Conservation (phyloP, 2,797 vertebrate genomes). For the Peromyscus aztecus region DNA sequence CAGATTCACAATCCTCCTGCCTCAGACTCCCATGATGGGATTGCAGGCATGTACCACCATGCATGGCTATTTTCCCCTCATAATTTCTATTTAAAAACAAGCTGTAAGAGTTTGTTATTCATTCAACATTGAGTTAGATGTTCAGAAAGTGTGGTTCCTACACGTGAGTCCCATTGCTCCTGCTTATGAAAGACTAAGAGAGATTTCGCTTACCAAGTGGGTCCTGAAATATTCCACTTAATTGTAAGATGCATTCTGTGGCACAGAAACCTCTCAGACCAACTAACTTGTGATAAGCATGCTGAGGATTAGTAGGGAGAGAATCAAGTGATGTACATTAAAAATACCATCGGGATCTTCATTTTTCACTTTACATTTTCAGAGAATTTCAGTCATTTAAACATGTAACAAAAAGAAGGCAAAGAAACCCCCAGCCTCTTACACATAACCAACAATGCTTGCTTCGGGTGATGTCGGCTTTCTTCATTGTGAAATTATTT, state of each 20-base stretch:
- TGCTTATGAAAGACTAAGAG: background rate
- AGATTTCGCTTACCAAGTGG: background rate
- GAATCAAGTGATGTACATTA: background rate
- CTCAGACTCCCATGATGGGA: background rate
- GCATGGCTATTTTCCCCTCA: background rate
- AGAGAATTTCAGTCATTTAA: constrained; percentile 20
- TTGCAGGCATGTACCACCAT: background rate
- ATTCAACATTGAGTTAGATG: background rate
- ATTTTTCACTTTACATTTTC: constrained; percentile 37
- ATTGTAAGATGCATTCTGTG: background rate
- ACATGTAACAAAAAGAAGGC: background rate
- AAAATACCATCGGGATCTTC: background rate
- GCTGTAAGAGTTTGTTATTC: background rate
- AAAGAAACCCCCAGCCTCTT: background rate
- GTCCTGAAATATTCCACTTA: background rate
- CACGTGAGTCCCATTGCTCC: background rate
- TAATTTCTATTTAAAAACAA: constrained; percentile 31
- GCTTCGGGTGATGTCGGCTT: background rate
- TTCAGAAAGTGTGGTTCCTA: background rate
- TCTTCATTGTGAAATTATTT: background rate
- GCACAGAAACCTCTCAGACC: background rate
- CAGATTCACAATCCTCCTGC: background rate
- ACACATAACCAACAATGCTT: background rate
- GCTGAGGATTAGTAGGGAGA: background rate
- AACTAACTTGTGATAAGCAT: background rate